phyloP scores from a whole-genome alignment of 2,113 vertebrate species.

The Anoplopoma fimbria region DNA sequence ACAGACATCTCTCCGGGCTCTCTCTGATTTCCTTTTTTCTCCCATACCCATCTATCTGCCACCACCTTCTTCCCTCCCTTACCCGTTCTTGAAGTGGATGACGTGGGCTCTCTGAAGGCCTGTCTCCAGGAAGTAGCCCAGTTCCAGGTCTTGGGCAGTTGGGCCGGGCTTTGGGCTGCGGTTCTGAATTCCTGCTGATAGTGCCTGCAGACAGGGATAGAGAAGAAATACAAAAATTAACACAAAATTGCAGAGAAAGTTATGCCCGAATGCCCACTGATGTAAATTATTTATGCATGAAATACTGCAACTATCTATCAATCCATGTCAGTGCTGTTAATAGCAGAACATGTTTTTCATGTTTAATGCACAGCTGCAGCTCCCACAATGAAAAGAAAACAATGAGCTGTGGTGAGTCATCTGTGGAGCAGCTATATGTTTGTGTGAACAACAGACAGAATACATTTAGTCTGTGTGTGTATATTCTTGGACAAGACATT shows the following conservation, averaged over 20 bases:
- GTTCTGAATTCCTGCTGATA: conserved; percentile 94
- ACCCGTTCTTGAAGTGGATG: conserved; percentile 99
- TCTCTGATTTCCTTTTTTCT: background rate
- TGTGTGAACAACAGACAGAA: background rate
- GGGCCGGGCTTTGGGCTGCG: conserved; percentile 97
- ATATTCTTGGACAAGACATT: background rate
- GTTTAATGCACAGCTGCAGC: background rate
- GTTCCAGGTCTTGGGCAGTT: conserved; percentile 93
- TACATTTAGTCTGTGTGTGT: background rate
- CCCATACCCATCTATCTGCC: background rate
- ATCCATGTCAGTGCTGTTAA: background rate
- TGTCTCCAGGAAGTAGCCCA: conserved; percentile 98
- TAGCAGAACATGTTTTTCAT: background rate
- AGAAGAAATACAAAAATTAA: background rate
- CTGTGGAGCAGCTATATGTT: background rate
- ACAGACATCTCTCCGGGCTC: background rate
- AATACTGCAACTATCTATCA: background rate
- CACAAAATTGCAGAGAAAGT: background rate
- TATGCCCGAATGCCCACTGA: background rate
- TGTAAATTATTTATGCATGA: background rate
- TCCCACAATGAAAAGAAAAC: no score
- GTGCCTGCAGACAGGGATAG: conserved; percentile 79
- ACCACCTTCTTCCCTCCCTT: conserved; percentile 50
- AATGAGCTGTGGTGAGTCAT: no score
- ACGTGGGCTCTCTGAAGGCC: conserved; percentile 98